These are phyloP conservation scores for Umimayanthus kanabou DNA, from an alignment of 92 coral and sea anemone genomes.

Conservation along the genomic window DNA sequence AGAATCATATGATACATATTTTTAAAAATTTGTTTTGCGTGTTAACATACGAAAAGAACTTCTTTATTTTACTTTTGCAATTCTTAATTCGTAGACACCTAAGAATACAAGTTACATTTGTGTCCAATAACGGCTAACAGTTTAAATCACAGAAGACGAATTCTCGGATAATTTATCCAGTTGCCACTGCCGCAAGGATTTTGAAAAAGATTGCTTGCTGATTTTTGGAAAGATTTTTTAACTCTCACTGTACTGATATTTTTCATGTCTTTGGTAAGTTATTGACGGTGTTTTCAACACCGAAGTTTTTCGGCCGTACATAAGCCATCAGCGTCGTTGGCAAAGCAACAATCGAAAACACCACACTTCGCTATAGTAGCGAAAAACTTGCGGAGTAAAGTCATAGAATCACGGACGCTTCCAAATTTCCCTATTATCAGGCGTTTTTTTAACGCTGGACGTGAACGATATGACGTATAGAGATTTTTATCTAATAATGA, in stretches of 20 bases:
- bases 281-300: neutral
- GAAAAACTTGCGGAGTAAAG: neutral
- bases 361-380: neutral
- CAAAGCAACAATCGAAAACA: neutral
- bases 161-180: neutral
- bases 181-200: neutral
- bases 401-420: neutral
- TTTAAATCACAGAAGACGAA: neutral
- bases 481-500: neutral
- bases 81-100: neutral
- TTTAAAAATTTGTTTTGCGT: no score
- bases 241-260: neutral
- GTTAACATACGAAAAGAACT: neutral
- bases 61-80: neutral
- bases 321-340: neutral
- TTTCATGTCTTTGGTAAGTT: neutral
- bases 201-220: neutral
- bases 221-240: neutral
- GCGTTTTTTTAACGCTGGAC: neutral
- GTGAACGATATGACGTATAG: neutral
- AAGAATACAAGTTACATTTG: neutral
- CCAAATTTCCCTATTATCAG: neutral
- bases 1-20: neutral
- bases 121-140: neutral
- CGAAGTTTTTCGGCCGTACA: neutral